Base-by-base conservation (phyloP, 2,113 vertebrate species). In the Hippoglossus stenolepis region DNA sequence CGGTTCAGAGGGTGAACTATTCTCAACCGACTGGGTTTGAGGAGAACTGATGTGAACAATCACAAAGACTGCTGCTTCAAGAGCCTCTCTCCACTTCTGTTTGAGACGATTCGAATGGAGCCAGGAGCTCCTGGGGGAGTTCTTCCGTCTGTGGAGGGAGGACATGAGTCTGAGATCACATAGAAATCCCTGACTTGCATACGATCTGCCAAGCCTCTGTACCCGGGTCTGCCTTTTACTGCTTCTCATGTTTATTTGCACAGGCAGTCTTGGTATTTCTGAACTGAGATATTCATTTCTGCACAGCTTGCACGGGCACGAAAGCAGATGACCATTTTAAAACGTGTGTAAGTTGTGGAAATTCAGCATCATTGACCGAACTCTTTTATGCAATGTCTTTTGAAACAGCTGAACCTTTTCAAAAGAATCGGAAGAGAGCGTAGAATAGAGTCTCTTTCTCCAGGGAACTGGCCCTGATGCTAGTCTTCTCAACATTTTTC, bases 121-220 rank as follows among this genome's bases (percentile, higher is more conserved):
- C 81, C 40, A 63, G 58, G 53, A 60, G 73, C 57, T 79, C 78
- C 56, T 58, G 40, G 10, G 61, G 72, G 73, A 79, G 65, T 58
- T 73, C 61, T 6, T 51, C 57, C 40, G 68, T 56, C 72, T 76
- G 60, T 53, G 68, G 58, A 70, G 45, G n/a, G 24, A 77, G 70
- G 59, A 81, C 73, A 64, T 38, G 24, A 84, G 62, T 51, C 53
- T 81, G 66, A 68, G 66, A 75, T 75, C 71, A 75, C 70, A 66
- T 35, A 75, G 28, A 72, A 72, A 57, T 56, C 63, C 70, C n/a
- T 79, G 51, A 69, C 67, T 64, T 61, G 62, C 66, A 67, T 64
- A 64, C 6, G 45, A 47, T 75, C 47, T 65, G 40, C 65, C 66
- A 51, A 67, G 28, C 70, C 40, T 63, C 67, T 24, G 51, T 58